A percentile compares a stretch with the other conserved stretches of the same genome.
These are phyloP conservation scores for Ichneumoninae sp. DNA, from an alignment of 2,888 invertebrate genomes.

Conservation along the genomic window DNA sequence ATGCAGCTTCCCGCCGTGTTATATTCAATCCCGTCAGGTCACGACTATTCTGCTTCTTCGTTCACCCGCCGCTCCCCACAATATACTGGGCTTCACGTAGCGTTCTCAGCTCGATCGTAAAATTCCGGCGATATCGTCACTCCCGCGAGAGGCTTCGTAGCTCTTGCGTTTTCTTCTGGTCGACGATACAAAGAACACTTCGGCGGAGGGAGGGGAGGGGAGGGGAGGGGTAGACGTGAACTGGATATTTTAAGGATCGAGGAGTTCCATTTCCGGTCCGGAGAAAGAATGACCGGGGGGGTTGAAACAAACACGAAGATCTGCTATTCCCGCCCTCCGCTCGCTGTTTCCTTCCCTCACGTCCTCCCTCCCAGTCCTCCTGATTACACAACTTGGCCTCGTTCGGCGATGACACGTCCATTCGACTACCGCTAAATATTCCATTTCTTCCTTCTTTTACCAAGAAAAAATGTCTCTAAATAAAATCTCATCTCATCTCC, in stretches of 20 bases:
- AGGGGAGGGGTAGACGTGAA: slow-evolving; percentile 44
- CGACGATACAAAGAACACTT: slow-evolving; percentile 49
- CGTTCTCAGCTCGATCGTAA: slow-evolving; percentile 62
- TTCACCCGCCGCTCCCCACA: neutral
- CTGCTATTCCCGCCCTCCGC: neutral
- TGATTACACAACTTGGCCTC: slow-evolving; percentile 16
- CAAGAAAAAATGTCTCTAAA: too few species aligned
- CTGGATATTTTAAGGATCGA: slow-evolving; percentile 60
- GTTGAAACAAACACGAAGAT: slow-evolving; percentile 38
- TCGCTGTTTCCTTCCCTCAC: slow-evolving; percentile 6
- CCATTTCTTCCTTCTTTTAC: neutral
- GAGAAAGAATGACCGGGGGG: slow-evolving; percentile 27
- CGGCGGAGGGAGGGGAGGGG: neutral
- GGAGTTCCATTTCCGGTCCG: slow-evolving; percentile 55
- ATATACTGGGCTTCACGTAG: slow-evolving; percentile 45
- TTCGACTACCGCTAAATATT: slow-evolving; percentile 20
- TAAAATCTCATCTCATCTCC: too few species aligned
- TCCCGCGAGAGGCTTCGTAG: slow-evolving; percentile 45
- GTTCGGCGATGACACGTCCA: slow-evolving; percentile 20
- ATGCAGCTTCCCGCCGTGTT: slow-evolving; percentile 26
- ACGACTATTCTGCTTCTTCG: slow-evolving; percentile 18
- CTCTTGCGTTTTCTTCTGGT: slow-evolving; percentile 21
- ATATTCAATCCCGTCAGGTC: slow-evolving; percentile 28
- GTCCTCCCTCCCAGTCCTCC: neutral
- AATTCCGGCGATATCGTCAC: slow-evolving; percentile 63